These are phyloP conservation scores for Larimichthys polyactis DNA, from an alignment of 2,113 vertebrate genomes.

Conservation along the genomic window DNA sequence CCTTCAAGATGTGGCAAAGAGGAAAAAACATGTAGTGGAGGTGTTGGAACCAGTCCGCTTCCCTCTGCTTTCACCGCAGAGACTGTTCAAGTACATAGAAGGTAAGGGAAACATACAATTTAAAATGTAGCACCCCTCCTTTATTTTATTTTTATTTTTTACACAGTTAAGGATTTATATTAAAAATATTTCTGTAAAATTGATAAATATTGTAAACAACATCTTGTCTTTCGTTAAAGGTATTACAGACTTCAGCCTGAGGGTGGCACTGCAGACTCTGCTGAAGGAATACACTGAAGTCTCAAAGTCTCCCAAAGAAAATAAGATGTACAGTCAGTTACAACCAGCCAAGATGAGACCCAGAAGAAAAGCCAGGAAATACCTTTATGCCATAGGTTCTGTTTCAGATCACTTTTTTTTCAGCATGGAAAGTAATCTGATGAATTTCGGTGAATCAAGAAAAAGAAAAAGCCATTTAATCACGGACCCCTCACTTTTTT, in stretches of 20 bases:
- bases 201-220: not conserved
- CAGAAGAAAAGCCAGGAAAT: conserved; percentile 97
- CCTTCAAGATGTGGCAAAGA: conserved; percentile 89
- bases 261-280: conserved; percentile 96
- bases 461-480: too few species aligned
- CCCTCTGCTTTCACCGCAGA: conserved; percentile 92
- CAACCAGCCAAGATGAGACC: conserved; percentile 93
- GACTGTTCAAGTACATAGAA: conserved; percentile 95
- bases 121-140: too few species aligned
- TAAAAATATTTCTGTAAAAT: not conserved
- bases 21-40: conserved; percentile 94
- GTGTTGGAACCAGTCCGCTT: conserved; percentile 95
- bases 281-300: conserved; percentile 97
- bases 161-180: not conserved
- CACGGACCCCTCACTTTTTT: not conserved
- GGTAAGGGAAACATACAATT: conserved; percentile 78
- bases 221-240: conserved; percentile 74
- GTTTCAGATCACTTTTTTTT: not conserved
- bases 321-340: conserved; percentile 90
- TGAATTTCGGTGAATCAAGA: not conserved
- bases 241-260: conserved; percentile 95
- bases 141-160: not conserved
- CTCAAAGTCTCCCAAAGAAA: conserved; percentile 93
- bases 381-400: conserved; percentile 96
- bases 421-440: not conserved